A percentile compares a stretch with the other conserved stretches of the same genome.
These are phyloP conservation scores for Drosophila neonasuta DNA, from an alignment of 2,888 invertebrate genomes.

Conservation along the genomic window DNA sequence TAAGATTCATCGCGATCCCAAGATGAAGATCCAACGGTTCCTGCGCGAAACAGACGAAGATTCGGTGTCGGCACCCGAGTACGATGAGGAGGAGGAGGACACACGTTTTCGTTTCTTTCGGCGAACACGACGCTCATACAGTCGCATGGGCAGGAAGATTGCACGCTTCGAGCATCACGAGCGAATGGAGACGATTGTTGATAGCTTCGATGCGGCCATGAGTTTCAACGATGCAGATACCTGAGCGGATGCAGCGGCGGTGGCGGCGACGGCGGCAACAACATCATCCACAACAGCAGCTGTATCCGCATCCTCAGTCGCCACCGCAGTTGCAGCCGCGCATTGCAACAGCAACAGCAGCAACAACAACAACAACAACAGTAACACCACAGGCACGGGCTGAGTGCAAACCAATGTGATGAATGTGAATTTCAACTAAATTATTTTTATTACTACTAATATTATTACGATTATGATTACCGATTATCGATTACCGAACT, in stretches of 20 bases:
- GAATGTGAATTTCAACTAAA: constrained; percentile 80
- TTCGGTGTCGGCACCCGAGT: constrained; percentile 79
- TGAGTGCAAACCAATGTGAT: constrained; percentile 77
- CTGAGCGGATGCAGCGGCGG: constrained; percentile 53
- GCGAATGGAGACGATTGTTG: constrained; percentile 79
- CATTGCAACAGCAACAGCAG: constrained; percentile 28
- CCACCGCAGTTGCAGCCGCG: constrained; percentile 32
- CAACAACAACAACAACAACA: constrained; percentile 19
- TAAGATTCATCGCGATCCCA: constrained; percentile 78
- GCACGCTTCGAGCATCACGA: constrained; percentile 77
- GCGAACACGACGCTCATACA: constrained; percentile 60
- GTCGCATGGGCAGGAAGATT: constrained; percentile 67
- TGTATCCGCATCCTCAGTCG: constrained; percentile 31
- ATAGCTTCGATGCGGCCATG: constrained; percentile 79
- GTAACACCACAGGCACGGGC: constrained; percentile 53
- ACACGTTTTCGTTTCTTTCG: constrained; percentile 73
- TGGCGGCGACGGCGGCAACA: constrained; percentile 28
- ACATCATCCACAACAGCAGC: constrained; percentile 21
- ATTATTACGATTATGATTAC: constrained; percentile 55
- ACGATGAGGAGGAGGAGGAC: constrained; percentile 78
- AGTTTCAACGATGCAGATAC: constrained; percentile 76
- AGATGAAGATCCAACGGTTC: constrained; percentile 59
- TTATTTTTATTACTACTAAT: constrained; percentile 74
- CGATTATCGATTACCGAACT: constrained; percentile 58
- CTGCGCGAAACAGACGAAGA: constrained; percentile 79